phyloP scores from a whole-genome alignment of 1,140 invertebrate genomes.

The Glossosoma conforme region DNA sequence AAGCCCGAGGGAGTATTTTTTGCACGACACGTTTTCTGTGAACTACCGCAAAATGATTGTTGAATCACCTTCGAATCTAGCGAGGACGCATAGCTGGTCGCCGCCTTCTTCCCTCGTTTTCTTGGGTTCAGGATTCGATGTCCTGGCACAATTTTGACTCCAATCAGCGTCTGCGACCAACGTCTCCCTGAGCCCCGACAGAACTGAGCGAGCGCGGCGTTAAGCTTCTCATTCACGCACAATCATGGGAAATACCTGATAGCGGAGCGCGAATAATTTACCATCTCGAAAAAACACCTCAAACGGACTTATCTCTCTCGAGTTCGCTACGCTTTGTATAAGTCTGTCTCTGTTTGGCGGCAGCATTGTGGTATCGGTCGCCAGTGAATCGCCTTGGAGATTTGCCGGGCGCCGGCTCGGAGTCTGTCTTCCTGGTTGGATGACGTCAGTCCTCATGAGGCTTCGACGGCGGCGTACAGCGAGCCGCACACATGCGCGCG shows the following conservation, averaged over 20 bases:
- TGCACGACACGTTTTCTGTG: too few species aligned
- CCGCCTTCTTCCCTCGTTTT: too few species aligned
- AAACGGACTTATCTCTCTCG: conserved; percentile 18
- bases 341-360: conserved; percentile 10
- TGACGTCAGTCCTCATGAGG: conserved; percentile 20
- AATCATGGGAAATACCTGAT: conserved; percentile 33
- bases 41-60: too few species aligned
- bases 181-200: conserved; percentile 22
- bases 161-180: conserved; percentile 26
- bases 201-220: conserved; percentile 17
- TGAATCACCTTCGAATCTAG: too few species aligned
- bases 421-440: conserved; percentile 24
- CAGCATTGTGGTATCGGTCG: not conserved
- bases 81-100: too few species aligned
- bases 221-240: conserved; percentile 29
- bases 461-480: not conserved
- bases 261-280: conserved; percentile 31
- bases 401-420: conserved; percentile 11
- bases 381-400: conserved; percentile 25
- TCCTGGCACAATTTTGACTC: too few species aligned
- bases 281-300: conserved; percentile 22
- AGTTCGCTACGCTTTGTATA: conserved; percentile 4
- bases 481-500: not conserved
- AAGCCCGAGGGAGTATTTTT: too few species aligned
- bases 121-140: too few species aligned